A percentile compares a stretch with the other conserved stretches of the same genome.
Conservation (phyloP, 2,888 invertebrate genomes). For the Diadromus collaris region DNA sequence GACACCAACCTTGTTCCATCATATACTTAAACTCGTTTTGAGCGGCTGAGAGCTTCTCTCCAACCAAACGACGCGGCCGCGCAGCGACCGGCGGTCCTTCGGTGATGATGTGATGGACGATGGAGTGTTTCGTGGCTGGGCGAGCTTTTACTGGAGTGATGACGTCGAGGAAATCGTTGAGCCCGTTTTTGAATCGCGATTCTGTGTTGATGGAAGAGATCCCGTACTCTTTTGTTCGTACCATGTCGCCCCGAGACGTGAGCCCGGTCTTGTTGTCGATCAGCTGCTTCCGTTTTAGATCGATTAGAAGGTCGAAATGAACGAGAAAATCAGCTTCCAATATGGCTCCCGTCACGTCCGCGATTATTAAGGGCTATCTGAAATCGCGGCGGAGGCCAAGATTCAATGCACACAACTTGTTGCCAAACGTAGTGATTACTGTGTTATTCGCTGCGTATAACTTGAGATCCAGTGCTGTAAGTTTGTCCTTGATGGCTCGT, state of each 20-base stretch:
- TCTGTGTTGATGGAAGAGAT: not conserved
- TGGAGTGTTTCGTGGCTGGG: not conserved
- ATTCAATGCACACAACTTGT: not conserved
- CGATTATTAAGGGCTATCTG: not conserved
- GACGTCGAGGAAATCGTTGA: not conserved
- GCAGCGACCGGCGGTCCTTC: slow-evolving; percentile 55
- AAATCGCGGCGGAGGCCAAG: not conserved
- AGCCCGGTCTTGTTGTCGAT: slow-evolving; percentile 22
- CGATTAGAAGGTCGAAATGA: not conserved
- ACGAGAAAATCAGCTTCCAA: not conserved
- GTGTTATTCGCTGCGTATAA: slow-evolving; percentile 34
- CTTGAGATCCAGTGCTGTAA: not conserved
- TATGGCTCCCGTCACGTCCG: not conserved
- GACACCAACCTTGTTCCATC: slow-evolving; percentile 64
- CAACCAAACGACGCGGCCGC: slow-evolving; percentile 57
- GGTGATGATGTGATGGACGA: slow-evolving; percentile 52
- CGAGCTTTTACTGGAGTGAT: not conserved
- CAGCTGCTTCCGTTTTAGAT: not conserved
- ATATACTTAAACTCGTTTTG: slow-evolving; percentile 63
- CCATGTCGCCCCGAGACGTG: not conserved
- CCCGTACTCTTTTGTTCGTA: not conserved
- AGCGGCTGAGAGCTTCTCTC: slow-evolving; percentile 63
- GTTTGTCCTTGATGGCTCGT: not conserved
- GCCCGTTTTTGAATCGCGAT: not conserved
- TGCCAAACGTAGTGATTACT: not conserved